Percentiles rank a stretch among this genome's conserved stretches.
These are phyloP conservation scores for Poeciliopsis prolifica DNA, from an alignment of 2,113 vertebrate genomes.

Conservation along the genomic window DNA sequence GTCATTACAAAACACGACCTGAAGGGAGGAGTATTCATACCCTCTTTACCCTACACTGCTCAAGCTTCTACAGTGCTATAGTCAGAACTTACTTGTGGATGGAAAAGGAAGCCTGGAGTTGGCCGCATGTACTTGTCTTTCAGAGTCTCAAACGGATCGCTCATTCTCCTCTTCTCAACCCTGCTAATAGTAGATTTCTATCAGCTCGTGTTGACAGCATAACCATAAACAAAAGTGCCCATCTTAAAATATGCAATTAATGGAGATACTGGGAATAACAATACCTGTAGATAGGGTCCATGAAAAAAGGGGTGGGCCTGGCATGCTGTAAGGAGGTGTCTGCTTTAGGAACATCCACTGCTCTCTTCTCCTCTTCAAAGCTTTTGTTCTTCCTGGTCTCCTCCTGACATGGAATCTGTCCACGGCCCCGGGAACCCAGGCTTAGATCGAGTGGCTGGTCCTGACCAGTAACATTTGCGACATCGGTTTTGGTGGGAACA, in stretches of 20 bases:
- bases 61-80: background rate
- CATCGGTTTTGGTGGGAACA: conserved; percentile 80
- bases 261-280: conserved; percentile 69
- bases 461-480: conserved; percentile 80
- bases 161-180: conserved; percentile 99
- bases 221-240: conserved; percentile 4
- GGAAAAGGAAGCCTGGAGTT: conserved; percentile 95
- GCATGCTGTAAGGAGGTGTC: conserved; percentile 94
- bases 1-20: background rate
- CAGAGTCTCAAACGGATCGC: conserved; percentile 96
- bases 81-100: conserved; percentile 90
- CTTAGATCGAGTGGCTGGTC: conserved; percentile 97
- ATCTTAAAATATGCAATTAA: background rate
- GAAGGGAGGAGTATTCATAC: background rate
- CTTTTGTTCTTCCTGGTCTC: conserved; percentile 84
- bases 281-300: conserved; percentile 99
- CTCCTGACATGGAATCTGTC: conserved; percentile 80
- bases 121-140: conserved; percentile 99
- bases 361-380: conserved; percentile 88
- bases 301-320: conserved; percentile 96
- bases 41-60: background rate
- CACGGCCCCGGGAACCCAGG: conserved; percentile 86
- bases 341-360: conserved; percentile 81
- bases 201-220: conserved; percentile 70
- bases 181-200: conserved; percentile 93